Evolutionary conservation across 2,888 invertebrate genomes (phyloP).

Genomic region (Tubulanus polymorphus): DNA sequence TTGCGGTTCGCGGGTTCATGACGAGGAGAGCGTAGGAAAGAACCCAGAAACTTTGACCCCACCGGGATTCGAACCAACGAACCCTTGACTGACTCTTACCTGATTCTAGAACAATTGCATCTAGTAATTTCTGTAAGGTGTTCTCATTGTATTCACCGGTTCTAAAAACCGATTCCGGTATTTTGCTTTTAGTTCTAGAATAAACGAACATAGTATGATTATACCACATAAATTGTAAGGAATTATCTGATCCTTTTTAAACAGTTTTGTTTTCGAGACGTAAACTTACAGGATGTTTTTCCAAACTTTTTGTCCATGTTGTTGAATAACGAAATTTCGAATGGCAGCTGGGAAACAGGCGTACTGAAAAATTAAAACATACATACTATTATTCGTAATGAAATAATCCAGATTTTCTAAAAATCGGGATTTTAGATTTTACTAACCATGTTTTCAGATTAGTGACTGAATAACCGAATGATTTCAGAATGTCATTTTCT

Average conservation of each 20-base stretch:
- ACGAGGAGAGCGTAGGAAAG: not conserved
- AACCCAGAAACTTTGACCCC: no score
- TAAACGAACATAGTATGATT: not conserved
- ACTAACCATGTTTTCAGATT: no score
- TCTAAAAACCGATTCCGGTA: conserved; percentile 22
- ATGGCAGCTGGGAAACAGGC: no score
- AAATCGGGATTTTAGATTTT: no score
- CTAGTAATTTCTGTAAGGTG: conserved; percentile 22
- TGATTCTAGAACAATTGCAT: conserved; percentile 19
- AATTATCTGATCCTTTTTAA: not conserved
- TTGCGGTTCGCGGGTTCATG: not conserved
- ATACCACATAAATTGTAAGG: not conserved
- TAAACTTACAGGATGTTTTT: conserved; percentile 25
- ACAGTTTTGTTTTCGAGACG: no score
- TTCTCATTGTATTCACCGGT: conserved; percentile 23
- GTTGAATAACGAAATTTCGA: conserved; percentile 25
- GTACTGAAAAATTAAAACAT: no score
- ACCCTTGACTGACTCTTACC: conserved; percentile 17
- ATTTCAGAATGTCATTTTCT: no score
- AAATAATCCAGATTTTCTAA: no score
- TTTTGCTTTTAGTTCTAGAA: conserved; percentile 21
- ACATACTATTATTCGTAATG: no score
- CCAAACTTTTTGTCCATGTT: conserved; percentile 30
- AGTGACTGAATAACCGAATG: no score
- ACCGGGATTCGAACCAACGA: no score